phyloP scores from a whole-genome alignment of 2,888 invertebrate genomes.

The Tridacna crocea region DNA sequence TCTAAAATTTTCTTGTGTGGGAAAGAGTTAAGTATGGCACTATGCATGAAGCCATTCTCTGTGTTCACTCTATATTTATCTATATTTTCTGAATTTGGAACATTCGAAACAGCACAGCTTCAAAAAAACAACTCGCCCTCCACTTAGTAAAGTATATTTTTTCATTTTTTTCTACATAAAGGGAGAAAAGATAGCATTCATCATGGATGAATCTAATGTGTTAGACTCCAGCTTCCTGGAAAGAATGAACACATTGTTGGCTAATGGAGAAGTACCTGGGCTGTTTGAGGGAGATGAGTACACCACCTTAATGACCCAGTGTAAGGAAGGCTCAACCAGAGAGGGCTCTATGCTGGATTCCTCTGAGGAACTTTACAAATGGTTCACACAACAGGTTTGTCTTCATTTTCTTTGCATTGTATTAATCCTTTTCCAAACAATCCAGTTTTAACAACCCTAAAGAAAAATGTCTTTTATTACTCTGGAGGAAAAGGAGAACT shows the following conservation, averaged over 20 bases:
- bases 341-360: conserved; percentile 99
- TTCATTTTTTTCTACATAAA: conserved; percentile 84
- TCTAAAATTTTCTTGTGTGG: too few relatives aligned
- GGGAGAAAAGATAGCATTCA: conserved; percentile 99
- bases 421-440: too few relatives aligned
- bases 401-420: neutral
- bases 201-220: conserved; percentile 99
- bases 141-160: too few relatives aligned
- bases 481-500: too few relatives aligned
- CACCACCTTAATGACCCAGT: conserved; percentile 99
- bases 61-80: too few relatives aligned
- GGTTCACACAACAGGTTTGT: conserved; percentile 93
- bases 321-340: conserved; percentile 99
- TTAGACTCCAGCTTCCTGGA: conserved; percentile 99
- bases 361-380: conserved; percentile 99
- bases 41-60: too few relatives aligned
- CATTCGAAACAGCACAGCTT: too few relatives aligned
- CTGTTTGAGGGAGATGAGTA: conserved; percentile 94
- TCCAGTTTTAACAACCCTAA: too few relatives aligned
- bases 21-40: too few relatives aligned
- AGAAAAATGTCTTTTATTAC: too few relatives aligned
- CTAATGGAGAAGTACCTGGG: conserved; percentile 95
- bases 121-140: too few relatives aligned
- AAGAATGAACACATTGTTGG: conserved; percentile 98
- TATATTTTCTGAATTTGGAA: too few relatives aligned